Evolutionary conservation across 2,888 invertebrate genomes (phyloP).

Genomic region (Esperia sulphurella): DNA sequence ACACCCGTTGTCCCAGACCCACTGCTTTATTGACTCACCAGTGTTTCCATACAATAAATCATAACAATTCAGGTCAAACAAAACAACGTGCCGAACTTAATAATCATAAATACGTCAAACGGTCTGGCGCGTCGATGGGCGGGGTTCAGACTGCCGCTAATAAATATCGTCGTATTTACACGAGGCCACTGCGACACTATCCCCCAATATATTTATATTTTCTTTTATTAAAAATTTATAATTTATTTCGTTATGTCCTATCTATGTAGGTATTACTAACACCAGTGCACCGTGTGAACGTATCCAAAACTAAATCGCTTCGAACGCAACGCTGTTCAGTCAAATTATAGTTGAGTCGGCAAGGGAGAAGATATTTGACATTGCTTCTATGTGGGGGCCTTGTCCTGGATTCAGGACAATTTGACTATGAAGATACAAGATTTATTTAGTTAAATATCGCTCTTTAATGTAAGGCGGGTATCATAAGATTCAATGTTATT

Average conservation of each 20-base stretch:
- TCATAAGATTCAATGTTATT: background rate
- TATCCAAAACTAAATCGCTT: slow-evolving; percentile 1
- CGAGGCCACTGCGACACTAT: slow-evolving; percentile 62
- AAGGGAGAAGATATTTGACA: background rate
- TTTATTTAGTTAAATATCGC: too few relatives aligned
- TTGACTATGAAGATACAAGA: too few relatives aligned
- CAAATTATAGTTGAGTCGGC: background rate
- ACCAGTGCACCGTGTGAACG: slow-evolving; percentile 6
- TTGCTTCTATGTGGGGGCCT: background rate
- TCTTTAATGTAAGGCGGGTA: background rate
- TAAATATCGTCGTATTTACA: slow-evolving; percentile 77
- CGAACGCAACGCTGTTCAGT: background rate
- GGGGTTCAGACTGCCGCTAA: slow-evolving; percentile 62
- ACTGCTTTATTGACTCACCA: slow-evolving; percentile 80
- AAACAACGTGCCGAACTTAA: slow-evolving; percentile 77
- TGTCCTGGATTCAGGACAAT: too few relatives aligned
- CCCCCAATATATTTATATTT: slow-evolving; percentile 63
- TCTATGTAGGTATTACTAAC: slow-evolving; percentile 66
- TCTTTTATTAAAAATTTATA: slow-evolving; percentile 65
- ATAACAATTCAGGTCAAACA: slow-evolving; percentile 78
- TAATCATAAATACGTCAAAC: slow-evolving; percentile 60
- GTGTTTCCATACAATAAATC: slow-evolving; percentile 78
- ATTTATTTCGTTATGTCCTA: slow-evolving; percentile 77
- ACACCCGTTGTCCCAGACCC: slow-evolving; percentile 75
- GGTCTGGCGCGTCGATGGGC: slow-evolving; percentile 60